Base-by-base conservation (phyloP, 2,113 vertebrate species). In the Ictalurus punctatus region DNA sequence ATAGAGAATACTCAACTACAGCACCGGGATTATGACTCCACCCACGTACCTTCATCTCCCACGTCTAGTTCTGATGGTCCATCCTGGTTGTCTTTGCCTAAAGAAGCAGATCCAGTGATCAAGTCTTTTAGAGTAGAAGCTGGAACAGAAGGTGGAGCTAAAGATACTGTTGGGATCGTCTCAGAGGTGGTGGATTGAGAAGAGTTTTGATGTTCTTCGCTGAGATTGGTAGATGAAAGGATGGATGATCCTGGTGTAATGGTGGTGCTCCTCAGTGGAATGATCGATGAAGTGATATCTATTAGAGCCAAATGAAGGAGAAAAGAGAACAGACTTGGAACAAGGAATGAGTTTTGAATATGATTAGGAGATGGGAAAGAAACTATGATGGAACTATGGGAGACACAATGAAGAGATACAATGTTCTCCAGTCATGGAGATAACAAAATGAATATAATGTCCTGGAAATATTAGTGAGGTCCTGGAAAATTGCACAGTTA, bases 21-120 rank as follows among this genome's bases (percentile, higher is more conserved):
- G n/a, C 30, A 27, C n/a, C 6, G 0, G 27, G 17, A 78, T 78
- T 4, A 27, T 12, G 73, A 79, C 21, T 61, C 27, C 71, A 90
- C 91, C 27, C 71, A 90, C 90, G 91, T 44, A 96, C 96, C 94
- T 89, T 96, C 94, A 91, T 93, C 93, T 19, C 95, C 94, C 34
- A 95, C 92, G 65, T 96, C 96, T 79, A 96, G 94, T 90, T 95
- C 93, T 61, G 95, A 91, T 1, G 93, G 93, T 69, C 78, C 76
- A 23, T 94, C 93, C 86, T 65, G 90, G 90, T 94, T 92, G 23
- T 87, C 90, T 54, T 94, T 91, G 79, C 91, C 92, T 3, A 81
- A 74, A 34, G 93, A 90, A 89, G 67, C 90, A 80, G 85, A 80
- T 83, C 88, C 86, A n/a, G 89, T 83, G 59, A 78, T 87, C 48